Conservation (phyloP, 2,888 invertebrate species). For the Zygothrica quintamaculata region DNA sequence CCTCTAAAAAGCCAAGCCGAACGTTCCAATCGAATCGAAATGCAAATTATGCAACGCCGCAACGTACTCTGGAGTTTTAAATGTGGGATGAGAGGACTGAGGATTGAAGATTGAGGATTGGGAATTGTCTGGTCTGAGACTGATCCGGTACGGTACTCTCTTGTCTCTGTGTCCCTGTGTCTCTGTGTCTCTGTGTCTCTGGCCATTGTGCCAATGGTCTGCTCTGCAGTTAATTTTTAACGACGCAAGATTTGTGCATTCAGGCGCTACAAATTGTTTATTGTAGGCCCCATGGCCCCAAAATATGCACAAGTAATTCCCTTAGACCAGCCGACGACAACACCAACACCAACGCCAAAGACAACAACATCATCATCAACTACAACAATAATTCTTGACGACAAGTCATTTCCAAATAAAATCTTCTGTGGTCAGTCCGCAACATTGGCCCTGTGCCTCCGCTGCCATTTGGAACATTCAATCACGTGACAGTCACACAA, state of each 20-base stretch:
- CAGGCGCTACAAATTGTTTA: slow-evolving; percentile 80
- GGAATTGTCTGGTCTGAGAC: slow-evolving; percentile 4
- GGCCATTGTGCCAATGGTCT: slow-evolving; percentile 18
- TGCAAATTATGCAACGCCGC: slow-evolving; percentile 82
- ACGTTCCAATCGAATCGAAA: slow-evolving; percentile 83
- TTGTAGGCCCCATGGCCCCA: slow-evolving; percentile 66
- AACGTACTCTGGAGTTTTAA: slow-evolving; percentile 34
- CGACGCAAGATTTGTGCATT: slow-evolving; percentile 78
- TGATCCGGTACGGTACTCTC: slow-evolving; percentile 31
- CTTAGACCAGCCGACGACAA: slow-evolving; percentile 35
- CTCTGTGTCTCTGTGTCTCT: too few species aligned
- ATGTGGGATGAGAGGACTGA: slow-evolving; percentile 2
- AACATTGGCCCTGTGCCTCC: slow-evolving; percentile 7
- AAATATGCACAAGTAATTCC: slow-evolving; percentile 47
- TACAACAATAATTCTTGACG: slow-evolving; percentile 10
- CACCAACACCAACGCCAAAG: slow-evolving; percentile 1
- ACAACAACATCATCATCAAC: slow-evolving; percentile 9
- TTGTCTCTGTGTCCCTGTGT: too few species aligned
- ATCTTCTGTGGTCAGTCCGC: slow-evolving; percentile 70
- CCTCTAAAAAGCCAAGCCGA: slow-evolving; percentile 72
- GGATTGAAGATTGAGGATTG: neutral
- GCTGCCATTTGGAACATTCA: slow-evolving; percentile 41
- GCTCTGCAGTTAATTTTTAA: slow-evolving; percentile 74
- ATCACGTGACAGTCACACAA: slow-evolving; percentile 54
- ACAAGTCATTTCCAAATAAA: slow-evolving; percentile 63